Evolutionary conservation across 2,113 vertebrate genomes (phyloP), one percentile per base, ranked within the genome.

Genomic region (Condylura cristata): DNA sequence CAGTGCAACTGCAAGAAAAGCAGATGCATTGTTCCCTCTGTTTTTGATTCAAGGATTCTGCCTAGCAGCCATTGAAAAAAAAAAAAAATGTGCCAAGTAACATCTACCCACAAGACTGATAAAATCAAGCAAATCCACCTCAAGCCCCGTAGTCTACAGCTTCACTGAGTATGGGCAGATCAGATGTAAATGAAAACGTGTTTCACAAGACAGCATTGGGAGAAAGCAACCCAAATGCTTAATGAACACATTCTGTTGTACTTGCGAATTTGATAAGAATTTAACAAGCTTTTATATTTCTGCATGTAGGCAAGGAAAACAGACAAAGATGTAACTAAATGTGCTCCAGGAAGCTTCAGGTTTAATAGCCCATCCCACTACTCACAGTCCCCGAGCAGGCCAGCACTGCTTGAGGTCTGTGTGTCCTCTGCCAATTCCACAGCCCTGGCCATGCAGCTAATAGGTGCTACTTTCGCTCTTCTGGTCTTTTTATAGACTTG

Each of bases 401-500:
- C 7, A 3, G 7, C 71, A 3, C 81, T 72, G 34, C 41, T 84
- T 1, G 0, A 88, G 2, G 63, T 70, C n/a, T 79, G 51, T 58
- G 20, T 82, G 58, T 2, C 46, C 74, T 61, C 78, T 76, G 71
- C 53, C 24, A 71, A 0, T 75, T 84, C 28, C 28, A 34, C 66
- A 32, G 13, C 78, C 92, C 78, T 93, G 32, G 32, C 80, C 93
- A 94, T 46, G 17, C n/a, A n/a, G 78, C 53, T 48, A 53, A 13
- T 46, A 48, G n/a, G 93, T 51, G 16, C 86, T 48, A 12, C 24
- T 83, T 95, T 88, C 63, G 1, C 0, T 84, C 8, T 86, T 93
- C 26, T 28, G 72, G 7, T 78, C 76, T 37, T 3, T 80, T 95
- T 48, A 70, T 65, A 87, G 28, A 86, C 68, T 92, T 97, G 66